Evolutionary conservation across 2,797 vertebrate genomes (phyloP).

Genomic region (Gambusia yucatana): DNA sequence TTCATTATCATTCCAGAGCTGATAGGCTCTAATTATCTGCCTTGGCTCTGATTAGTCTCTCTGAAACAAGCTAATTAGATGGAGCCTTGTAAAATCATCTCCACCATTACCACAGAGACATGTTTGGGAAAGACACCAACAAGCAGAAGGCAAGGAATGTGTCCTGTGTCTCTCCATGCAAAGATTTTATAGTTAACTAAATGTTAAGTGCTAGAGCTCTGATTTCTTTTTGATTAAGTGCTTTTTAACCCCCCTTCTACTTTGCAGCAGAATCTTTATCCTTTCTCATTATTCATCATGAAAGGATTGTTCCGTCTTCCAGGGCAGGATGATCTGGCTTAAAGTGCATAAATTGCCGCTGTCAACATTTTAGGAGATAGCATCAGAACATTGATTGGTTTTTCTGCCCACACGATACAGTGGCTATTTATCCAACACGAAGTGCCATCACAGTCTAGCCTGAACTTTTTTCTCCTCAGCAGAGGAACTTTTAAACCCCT

Average conservation of each 20-base stretch:
- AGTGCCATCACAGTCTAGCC: slow-evolving; percentile 61
- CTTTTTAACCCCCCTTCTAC: slow-evolving; percentile 55
- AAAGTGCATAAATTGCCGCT: slow-evolving; percentile 71
- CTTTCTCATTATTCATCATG: slow-evolving; percentile 69
- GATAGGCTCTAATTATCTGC: slow-evolving; percentile 80
- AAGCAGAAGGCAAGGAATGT: slow-evolving; percentile 62
- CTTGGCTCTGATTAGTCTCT: slow-evolving; percentile 80
- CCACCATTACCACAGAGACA: slow-evolving; percentile 75
- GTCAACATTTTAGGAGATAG: slow-evolving; percentile 74
- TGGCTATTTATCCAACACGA: slow-evolving; percentile 75
- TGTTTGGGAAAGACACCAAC: slow-evolving; percentile 69
- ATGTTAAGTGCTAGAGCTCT: slow-evolving; percentile 72
- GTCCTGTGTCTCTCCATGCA: slow-evolving; percentile 45
- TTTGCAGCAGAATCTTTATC: slow-evolving; percentile 63
- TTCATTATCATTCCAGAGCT: slow-evolving; percentile 78
- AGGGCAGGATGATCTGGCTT: slow-evolving; percentile 68
- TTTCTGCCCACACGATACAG: slow-evolving; percentile 61
- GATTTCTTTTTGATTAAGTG: slow-evolving; percentile 77
- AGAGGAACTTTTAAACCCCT: slow-evolving; percentile 74
- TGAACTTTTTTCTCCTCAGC: slow-evolving; percentile 62
- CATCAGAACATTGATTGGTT: slow-evolving; percentile 78
- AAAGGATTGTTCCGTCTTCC: slow-evolving; percentile 65
- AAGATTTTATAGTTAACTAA: slow-evolving; percentile 72
- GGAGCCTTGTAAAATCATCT: slow-evolving; percentile 81
- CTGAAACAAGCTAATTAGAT: slow-evolving; percentile 81